Base-by-base conservation (phyloP, 2,888 invertebrate species). In the Ormyrus labotus region DNA sequence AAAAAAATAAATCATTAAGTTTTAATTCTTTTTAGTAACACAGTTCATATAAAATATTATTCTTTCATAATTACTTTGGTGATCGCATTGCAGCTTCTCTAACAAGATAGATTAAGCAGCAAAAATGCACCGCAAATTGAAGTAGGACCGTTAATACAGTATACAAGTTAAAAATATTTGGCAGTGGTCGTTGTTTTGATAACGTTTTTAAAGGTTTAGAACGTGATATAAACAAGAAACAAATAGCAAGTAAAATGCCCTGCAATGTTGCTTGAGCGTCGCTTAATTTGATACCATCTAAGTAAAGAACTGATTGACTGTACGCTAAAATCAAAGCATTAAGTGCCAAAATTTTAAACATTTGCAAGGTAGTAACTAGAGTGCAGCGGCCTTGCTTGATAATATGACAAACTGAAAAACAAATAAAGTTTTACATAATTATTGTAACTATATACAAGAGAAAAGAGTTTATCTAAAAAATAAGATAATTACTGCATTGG, bases 361-460 rank as follows among this genome's bases (percentile, higher is more conserved):
- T 99, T 92, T 99, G 99, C 81, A 99, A 92, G 0, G 99, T 99
- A 0, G 99, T 99, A 34, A 99, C 99, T 81, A 99, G 92, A 0
- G 99, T 99, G 91, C 99, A 99, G 45, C 99, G 95, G 0, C 99
- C 99, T 92, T 99, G 99, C 90, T 99, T 99, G 88, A 99, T 99
- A 83, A 99, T 97, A 92, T 99, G 98, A 89, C 98, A 99, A 88
- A 99, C 99, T 98, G 92, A 74, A 93, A 34, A 34, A 34, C 34
- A 34, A 34, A 34, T 34, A 4, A 34, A 19, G 19, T 34, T 34
- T 34, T 34, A 34, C 34, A 34, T 34, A 34, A 61, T 45, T 70
- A 72, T 50, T 50, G 4, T n/a, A 7, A 19, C 34, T 53, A 1
- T 11, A n/a, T 34, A 61, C 57, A 58, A 34, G 10, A 48, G 6